Conservation (phyloP, 2,797 vertebrate genomes). For the Acrossocheilus fasciatus region DNA sequence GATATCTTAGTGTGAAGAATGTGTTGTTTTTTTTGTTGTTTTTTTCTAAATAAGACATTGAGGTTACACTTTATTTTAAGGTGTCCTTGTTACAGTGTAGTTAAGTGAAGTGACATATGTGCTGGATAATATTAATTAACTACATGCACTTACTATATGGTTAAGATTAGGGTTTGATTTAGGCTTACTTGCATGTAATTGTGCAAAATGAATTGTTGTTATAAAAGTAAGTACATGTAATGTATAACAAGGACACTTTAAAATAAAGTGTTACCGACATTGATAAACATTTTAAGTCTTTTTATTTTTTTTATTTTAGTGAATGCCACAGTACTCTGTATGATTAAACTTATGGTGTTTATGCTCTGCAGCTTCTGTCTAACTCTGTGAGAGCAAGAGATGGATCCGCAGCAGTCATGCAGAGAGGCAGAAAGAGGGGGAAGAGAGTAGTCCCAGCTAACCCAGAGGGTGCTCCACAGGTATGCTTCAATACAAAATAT, state of each 20-base stretch:
- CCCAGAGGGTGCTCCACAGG: constrained; percentile 71
- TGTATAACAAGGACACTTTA: no score
- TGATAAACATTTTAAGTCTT: no score
- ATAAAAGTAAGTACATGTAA: no score
- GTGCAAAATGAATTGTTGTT: no score
- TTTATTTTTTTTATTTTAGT: no score
- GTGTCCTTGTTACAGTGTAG: background rate
- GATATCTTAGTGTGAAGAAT: background rate
- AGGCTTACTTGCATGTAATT: no score
- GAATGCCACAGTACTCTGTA: background rate
- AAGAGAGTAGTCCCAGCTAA: constrained; percentile 44
- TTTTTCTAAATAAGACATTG: no score
- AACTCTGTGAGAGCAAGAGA: constrained; percentile 63
- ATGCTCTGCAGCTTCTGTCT: constrained; percentile 46
- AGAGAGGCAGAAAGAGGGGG: constrained; percentile 60
- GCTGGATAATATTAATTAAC: background rate
- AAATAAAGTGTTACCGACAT: no score
- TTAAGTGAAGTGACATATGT: no score
- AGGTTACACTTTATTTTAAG: background rate
- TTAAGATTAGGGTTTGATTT: no score
- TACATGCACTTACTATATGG: no score
- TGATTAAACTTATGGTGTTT: constrained; percentile 19
- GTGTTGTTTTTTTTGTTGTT: background rate
- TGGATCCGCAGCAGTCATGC: constrained; percentile 51
- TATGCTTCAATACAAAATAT: constrained; percentile 52